Evolutionary conservation across 2,797 vertebrate species (phyloP).

Genomic region (Choloepus didactylus): DNA sequence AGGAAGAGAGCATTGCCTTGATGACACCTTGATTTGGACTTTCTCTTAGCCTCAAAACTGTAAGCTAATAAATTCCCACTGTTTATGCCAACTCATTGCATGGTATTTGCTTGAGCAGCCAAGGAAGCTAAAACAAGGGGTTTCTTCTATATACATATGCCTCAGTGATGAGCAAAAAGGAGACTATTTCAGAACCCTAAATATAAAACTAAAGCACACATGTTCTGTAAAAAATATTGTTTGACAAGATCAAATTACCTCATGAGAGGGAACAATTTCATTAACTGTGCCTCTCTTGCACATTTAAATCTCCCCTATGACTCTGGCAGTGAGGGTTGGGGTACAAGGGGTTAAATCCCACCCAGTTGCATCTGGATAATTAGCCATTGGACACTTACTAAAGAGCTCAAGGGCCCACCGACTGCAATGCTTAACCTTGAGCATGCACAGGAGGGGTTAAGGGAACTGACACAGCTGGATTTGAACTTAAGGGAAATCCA

Average conservation of each 20-base stretch:
- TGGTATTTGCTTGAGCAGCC: too few species aligned
- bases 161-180: conserved; percentile 33
- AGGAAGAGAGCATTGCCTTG: too few species aligned
- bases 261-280: conserved; percentile 52
- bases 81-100: too few species aligned
- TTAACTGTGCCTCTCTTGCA: conserved; percentile 19
- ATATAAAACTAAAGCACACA: conserved; percentile 70
- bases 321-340: conserved; percentile 16
- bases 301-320: conserved; percentile 38
- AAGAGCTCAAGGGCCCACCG: conserved; percentile 49
- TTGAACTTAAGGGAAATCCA: conserved; percentile 84
- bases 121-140: neutral
- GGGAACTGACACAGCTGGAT: conserved; percentile 84
- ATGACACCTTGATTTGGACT: too few species aligned
- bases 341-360: conserved; percentile 63
- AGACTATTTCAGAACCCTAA: conserved; percentile 61
- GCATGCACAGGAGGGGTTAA: conserved; percentile 82
- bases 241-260: conserved; percentile 76
- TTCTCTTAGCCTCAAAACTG: too few species aligned
- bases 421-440: conserved; percentile 61
- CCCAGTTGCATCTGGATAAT: conserved; percentile 75
- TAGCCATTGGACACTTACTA: conserved; percentile 74
- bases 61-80: too few species aligned
- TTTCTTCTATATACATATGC: conserved; percentile 4
- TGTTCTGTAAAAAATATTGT: conserved; percentile 69